phyloP scores from a whole-genome alignment of 1,140 invertebrate species.

The Brachionus plicatilis region DNA sequence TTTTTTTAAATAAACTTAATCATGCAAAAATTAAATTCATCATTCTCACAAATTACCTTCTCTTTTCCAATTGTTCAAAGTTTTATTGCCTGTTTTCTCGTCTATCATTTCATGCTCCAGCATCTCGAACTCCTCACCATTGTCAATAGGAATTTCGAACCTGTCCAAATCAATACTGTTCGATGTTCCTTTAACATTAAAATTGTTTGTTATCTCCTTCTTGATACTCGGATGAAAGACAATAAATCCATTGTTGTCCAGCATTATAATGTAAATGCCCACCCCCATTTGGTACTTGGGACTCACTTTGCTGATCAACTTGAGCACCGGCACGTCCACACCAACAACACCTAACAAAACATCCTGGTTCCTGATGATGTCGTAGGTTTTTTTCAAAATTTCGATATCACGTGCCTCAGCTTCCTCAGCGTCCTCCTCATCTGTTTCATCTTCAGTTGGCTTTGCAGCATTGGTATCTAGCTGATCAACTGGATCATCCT shows the following conservation, averaged over 20 bases:
- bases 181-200: slow-evolving; percentile 34
- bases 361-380: background rate
- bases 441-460: background rate
- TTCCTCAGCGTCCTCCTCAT: background rate
- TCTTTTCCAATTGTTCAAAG: slow-evolving; percentile 38
- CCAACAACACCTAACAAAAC: slow-evolving; percentile 30
- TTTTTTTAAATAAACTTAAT: no score
- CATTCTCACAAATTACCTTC: background rate
- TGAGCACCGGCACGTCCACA: slow-evolving; percentile 38
- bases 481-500: background rate
- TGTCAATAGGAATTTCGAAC: slow-evolving; percentile 36
- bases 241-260: slow-evolving; percentile 38
- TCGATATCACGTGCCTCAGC: background rate
- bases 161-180: slow-evolving; percentile 26
- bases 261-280: slow-evolving; percentile 22
- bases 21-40: no score
- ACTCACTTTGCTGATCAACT: slow-evolving; percentile 5
- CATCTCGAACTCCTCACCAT: slow-evolving; percentile 21
- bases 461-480: background rate
- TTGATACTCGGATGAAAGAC: slow-evolving; percentile 39
- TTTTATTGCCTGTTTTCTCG: background rate
- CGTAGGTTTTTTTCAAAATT: background rate
- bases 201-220: slow-evolving; percentile 20
- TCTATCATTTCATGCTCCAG: slow-evolving; percentile 36
- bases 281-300: slow-evolving; percentile 39